phyloP scores from a whole-genome alignment of 2,113 vertebrate species.

The Aleadryas rufinucha region DNA sequence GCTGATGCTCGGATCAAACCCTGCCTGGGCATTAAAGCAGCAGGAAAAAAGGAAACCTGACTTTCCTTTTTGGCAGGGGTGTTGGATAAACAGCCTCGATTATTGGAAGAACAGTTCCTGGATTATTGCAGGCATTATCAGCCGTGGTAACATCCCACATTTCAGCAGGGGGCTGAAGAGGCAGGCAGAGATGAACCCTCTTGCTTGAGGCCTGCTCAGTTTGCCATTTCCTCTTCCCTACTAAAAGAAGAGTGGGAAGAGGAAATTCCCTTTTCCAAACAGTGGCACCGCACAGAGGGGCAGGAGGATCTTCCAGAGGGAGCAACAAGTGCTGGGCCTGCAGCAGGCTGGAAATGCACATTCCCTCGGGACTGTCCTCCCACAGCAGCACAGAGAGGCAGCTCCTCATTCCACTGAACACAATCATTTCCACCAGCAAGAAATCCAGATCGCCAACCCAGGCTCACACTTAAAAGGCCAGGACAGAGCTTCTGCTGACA shows the following conservation, averaged over 20 bases:
- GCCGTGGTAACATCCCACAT: rapidly evolving
- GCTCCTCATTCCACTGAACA: neutral
- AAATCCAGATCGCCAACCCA: neutral
- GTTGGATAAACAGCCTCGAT: neutral
- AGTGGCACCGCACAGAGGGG: neutral
- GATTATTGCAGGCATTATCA: neutral
- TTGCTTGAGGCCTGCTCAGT: neutral
- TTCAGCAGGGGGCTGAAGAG: neutral
- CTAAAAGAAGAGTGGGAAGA: neutral
- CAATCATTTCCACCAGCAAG: neutral
- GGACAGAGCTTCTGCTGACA: neutral
- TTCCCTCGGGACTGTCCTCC: neutral
- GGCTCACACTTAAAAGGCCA: rapidly evolving
- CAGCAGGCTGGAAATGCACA: neutral
- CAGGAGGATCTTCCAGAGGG: neutral
- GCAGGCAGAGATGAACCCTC: neutral
- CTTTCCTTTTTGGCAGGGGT: neutral
- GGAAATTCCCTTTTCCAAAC: neutral
- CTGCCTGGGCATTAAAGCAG: neutral
- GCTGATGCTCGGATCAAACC: neutral
- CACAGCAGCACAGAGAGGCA: neutral
- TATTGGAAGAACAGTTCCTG: neutral
- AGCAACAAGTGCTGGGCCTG: neutral
- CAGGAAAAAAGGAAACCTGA: neutral
- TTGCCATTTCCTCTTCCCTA: neutral